Base-by-base conservation (phyloP, 2,797 vertebrate genomes). In the Fistularia commersonii region DNA sequence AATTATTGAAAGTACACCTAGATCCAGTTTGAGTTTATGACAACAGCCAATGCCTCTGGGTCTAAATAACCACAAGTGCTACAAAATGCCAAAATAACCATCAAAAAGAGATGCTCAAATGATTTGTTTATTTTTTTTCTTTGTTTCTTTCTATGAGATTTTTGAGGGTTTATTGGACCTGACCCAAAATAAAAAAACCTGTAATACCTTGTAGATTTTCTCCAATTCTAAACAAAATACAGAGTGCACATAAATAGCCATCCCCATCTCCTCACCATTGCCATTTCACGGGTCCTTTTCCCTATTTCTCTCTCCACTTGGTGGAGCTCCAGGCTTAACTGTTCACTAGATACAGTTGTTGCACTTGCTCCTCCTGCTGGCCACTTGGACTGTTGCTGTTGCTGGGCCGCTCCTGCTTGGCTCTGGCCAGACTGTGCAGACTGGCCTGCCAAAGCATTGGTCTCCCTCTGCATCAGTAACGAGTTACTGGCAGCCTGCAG, bases 301-400 rank as follows among this genome's bases (percentile, higher is more conserved):
- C 96, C 95, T 1, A 99, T 99, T 88, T 99, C 97, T 70, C 93
- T 90, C 88, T 99, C 97, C 80, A 99, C 97, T 45, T 98, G 95
- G 86, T 97, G 93, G 55, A 99, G 92, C 86, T 99, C 97, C 83
- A 96, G 79, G 83, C 94, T 99, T 57, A 99, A 87, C 87, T 99
- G 97, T 58, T 99, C 94, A 71, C 96, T 98, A 81, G 97, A 99
- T 69, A 98, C 81, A 1, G 79, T 38, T 8, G 79, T 12, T 7
- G 76, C 58, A 58, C 64, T 70, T 32, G 63, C 81, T 57, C 91
- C 92, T 58, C 89, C 93, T 77, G 92, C 84, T 80, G 94, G 93
- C 87, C 96, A 97, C 72, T 93, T 93, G 61, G 92, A 55, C 62
- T 64, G 75, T 12, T 60, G 63, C 3, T 55, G 69, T 45, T 66